Evolutionary conservation across 2,888 invertebrate species (phyloP), one percentile per base, ranked within the genome.

Genomic region (Dioctria linearis): DNA sequence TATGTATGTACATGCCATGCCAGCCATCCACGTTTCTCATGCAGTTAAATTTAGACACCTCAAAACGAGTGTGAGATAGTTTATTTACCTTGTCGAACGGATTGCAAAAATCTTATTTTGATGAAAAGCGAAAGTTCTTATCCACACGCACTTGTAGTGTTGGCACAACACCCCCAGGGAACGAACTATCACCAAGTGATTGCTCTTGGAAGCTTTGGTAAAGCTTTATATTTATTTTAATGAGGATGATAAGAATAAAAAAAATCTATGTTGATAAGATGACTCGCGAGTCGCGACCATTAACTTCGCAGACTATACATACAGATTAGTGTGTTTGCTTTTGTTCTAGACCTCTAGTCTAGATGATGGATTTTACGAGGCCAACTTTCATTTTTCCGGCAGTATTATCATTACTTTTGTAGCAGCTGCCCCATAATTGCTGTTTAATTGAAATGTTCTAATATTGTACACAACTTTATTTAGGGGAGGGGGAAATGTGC

Each of bases 321-420:
- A 49, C 43, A n/a, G n/a, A 69, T 69, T 69, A 69, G 49, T 25
- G 37, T 54, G 37, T 69, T 46, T 51, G 69, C 11, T 39, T 37
- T 39, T 39, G 51, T 11, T 69, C 69, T 69, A 69, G 69, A 69
- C 69, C 69, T 69, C 69, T 25, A 51, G 69, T 69, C 69, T 69
- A n/a, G 51, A 4, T 54, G 25, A 25, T 25, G 25, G 25, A 25
- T 25, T 25, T 25, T 25, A 25, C 25, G 25, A 25, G 25, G 25
- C 0, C 25, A 1, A 25, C 25, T 25, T 25, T 25, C 25, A 25
- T 25, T 25, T 25, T 25, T 25, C 25, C 25, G 25, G 25, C 25
- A 25, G 25, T 25, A 25, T 25, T 25, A 25, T 25, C 25, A 25
- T n/a, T n/a, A n/a, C n/a, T n/a, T n/a, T n/a, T n/a, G 25, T 25